Base-by-base conservation (phyloP, 2,113 vertebrate genomes). In the Geococcyx californianus region DNA sequence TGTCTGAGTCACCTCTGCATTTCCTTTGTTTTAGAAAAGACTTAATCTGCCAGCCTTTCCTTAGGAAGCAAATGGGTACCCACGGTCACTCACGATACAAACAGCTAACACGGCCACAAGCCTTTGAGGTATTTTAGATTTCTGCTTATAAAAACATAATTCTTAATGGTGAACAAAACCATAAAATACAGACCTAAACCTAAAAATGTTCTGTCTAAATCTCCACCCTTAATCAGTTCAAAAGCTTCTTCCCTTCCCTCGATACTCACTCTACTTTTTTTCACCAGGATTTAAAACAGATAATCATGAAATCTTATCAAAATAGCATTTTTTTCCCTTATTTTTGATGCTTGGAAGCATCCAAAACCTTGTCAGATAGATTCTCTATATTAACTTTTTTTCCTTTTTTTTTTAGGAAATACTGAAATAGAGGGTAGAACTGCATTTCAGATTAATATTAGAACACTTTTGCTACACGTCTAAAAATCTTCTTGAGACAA, bases 91-190 rank as follows among this genome's bases (percentile, higher is more conserved):
- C 36, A 8, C 13, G 10, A 51, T 9, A 75, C 31, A 85, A 87
- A 73, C 1, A 3, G 16, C 10, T 58, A 34, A 69, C 1, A 0
- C 11, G 10, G 58, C 12, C 4, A 0, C 21, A 83, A 5, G 36
- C 26, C 85, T 79, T 16, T 58, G 18, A 66, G 47, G 10, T 52
- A 67, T 89, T 87, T 63, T 54, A 70, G 13, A 75, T 45, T 85
- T 63, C 19, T 66, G 9, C 9, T 87, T 60, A 54, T 31, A 44
- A 55, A 77, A 75, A 40, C 1, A 3, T 11, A 55, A 54, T 64
- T 69, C 18, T 62, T 73, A 60, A 58, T 62, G 33, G 3, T 73
- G 56, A 90, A 67, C 3, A 60, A 80, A 90, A n/a, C 1, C 9
- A 33, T 55, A n/a, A 66, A 69, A 87, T 13, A 0, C 23, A 38